Percentiles rank a stretch among this genome's conserved stretches.
Conservation (phyloP, 2,113 vertebrate species). For the Carassius carassius region DNA sequence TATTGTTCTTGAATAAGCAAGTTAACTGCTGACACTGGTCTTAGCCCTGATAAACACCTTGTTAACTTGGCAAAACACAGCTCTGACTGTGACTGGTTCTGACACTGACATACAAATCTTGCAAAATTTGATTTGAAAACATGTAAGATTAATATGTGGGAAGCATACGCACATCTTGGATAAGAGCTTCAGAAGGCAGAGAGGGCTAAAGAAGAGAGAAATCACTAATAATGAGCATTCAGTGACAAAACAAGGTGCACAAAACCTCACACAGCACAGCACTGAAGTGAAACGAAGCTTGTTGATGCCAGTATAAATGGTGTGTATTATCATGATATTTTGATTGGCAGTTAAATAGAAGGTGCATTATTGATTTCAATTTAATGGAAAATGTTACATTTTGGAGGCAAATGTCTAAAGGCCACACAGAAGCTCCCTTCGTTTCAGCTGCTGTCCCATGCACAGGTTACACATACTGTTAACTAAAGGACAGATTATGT, state of each 20-base stretch:
- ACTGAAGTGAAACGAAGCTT: slow-evolving; percentile 40
- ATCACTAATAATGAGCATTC: slow-evolving; percentile 44
- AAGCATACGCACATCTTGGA: slow-evolving; percentile 36
- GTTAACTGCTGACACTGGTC: slow-evolving; percentile 27
- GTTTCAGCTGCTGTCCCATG: slow-evolving; percentile 60
- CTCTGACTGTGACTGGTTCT: not conserved
- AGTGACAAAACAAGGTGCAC: slow-evolving; percentile 34
- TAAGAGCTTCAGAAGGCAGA: slow-evolving; percentile 29
- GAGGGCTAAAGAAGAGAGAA: slow-evolving; percentile 35
- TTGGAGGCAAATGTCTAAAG: not conserved
- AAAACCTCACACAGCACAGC: slow-evolving; percentile 38
- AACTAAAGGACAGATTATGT: slow-evolving; percentile 44
- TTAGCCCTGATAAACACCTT: not conserved
- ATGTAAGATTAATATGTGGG: slow-evolving; percentile 13
- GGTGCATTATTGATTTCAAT: not conserved
- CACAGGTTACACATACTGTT: slow-evolving; percentile 49
- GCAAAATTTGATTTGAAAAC: slow-evolving; percentile 6
- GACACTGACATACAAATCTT: slow-evolving; percentile 8
- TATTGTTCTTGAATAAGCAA: not conserved
- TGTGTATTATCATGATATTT: not conserved
- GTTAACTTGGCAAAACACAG: not conserved
- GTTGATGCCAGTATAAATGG: not conserved
- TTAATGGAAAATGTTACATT: not conserved
- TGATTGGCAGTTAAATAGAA: not conserved
- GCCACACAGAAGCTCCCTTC: not conserved